These are phyloP conservation scores for Himalopsyche kuldschensis DNA, from an alignment of 2,888 invertebrate genomes.

Conservation along the genomic window DNA sequence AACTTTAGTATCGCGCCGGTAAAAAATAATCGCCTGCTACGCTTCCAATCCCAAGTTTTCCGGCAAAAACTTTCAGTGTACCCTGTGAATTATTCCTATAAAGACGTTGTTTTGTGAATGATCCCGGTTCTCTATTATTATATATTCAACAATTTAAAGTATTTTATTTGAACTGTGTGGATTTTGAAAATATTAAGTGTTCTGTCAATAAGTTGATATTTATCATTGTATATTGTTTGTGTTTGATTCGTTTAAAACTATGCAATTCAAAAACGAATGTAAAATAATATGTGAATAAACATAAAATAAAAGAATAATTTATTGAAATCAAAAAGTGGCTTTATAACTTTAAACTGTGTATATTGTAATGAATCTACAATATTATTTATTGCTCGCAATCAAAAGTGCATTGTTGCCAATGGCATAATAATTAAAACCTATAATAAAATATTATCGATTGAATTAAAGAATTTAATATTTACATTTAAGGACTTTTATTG, in stretches of 20 bases:
- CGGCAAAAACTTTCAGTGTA: conserved; percentile 30
- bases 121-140: not conserved
- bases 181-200: not conserved
- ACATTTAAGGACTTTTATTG: not conserved
- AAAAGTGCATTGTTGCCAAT: not conserved
- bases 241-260: not conserved
- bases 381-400: not conserved
- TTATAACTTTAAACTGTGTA: not conserved
- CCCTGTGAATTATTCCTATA: conserved; percentile 15
- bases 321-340: not conserved
- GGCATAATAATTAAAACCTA: not conserved
- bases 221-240: not conserved
- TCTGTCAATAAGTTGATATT: not conserved
- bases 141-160: not conserved
- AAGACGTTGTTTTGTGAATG: conserved; percentile 31
- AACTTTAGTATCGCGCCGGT: not conserved
- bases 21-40: not conserved
- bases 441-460: not conserved
- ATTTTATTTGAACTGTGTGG: not conserved
- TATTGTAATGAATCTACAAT: not conserved
- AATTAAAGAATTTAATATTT: too few species aligned
- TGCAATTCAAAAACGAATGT: not conserved
- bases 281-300: not conserved
- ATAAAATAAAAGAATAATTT: not conserved
- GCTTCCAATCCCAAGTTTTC: conserved; percentile 21